Percentiles rank a stretch among this genome's conserved stretches.
Conservation (phyloP, 2,797 vertebrate genomes). For the Pygocentrus nattereri region DNA sequence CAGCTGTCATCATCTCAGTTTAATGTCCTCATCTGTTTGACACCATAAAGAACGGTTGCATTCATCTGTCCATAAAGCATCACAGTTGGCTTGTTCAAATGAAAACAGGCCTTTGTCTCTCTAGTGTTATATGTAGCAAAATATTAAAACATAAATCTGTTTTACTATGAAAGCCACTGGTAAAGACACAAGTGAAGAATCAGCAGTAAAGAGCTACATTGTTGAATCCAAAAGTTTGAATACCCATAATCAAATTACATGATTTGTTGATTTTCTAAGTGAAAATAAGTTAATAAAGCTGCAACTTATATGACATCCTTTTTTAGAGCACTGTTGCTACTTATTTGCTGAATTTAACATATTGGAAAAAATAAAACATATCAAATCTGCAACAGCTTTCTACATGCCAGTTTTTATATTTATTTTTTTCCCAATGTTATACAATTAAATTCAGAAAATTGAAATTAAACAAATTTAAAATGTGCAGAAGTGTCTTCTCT, state of each 20-base stretch:
- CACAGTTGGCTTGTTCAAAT: background rate
- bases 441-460: too few species aligned
- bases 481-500: too few species aligned
- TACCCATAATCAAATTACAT: background rate
- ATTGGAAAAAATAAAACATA: too few species aligned
- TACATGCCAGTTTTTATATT: too few species aligned
- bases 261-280: too few species aligned
- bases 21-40: conserved; percentile 41
- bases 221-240: background rate
- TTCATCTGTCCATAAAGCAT: background rate
- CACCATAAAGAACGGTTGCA: conserved; percentile 36
- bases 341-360: too few species aligned
- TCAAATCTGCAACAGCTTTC: too few species aligned
- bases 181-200: background rate
- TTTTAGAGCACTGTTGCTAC: too few species aligned
- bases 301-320: too few species aligned
- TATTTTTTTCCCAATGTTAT: too few species aligned
- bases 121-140: background rate
- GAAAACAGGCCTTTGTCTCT: background rate
- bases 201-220: background rate
- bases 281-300: too few species aligned
- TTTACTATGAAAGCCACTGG: background rate
- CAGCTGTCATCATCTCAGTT: conserved; percentile 54
- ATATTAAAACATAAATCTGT: background rate
- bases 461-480: too few species aligned